A percentile compares a stretch with the other conserved stretches of the same genome.
Evolutionary conservation across 1,140 invertebrate species (phyloP).

Genomic region (Schlechtendalia chinensis): DNA sequence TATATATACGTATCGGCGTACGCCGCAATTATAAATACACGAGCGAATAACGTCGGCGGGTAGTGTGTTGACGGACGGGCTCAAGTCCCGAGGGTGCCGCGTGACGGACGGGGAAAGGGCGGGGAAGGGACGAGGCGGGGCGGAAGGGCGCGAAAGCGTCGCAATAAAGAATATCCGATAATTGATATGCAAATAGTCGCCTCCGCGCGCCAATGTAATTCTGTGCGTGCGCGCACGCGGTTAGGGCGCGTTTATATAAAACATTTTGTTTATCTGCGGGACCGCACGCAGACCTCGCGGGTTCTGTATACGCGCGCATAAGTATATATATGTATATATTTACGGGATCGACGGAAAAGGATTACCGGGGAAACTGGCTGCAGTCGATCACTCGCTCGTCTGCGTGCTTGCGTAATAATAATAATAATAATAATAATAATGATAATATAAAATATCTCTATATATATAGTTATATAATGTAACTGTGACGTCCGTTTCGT

Average conservation of each 20-base stretch:
- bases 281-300: constrained; percentile 42
- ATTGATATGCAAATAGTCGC: constrained; percentile 47
- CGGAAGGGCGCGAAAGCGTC: background rate
- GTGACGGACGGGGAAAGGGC: background rate
- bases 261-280: constrained; percentile 44
- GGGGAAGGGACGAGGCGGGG: too few relatives aligned
- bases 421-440: too few relatives aligned
- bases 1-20: background rate
- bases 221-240: too few relatives aligned
- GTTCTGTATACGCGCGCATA: background rate
- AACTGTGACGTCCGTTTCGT: background rate
- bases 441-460: too few relatives aligned
- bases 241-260: background rate
- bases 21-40: constrained; percentile 18
- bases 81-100: background rate
- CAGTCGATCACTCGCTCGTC: background rate
- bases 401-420: background rate
- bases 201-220: too few relatives aligned
- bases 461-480: too few relatives aligned
- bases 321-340: too few relatives aligned
- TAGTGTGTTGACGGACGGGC: background rate
- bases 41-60: background rate
- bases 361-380: constrained; percentile 33
- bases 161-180: constrained; percentile 47
- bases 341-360: background rate